Base-by-base conservation (phyloP, 2,797 vertebrate genomes). In the Tenualosa thibaudeaui region DNA sequence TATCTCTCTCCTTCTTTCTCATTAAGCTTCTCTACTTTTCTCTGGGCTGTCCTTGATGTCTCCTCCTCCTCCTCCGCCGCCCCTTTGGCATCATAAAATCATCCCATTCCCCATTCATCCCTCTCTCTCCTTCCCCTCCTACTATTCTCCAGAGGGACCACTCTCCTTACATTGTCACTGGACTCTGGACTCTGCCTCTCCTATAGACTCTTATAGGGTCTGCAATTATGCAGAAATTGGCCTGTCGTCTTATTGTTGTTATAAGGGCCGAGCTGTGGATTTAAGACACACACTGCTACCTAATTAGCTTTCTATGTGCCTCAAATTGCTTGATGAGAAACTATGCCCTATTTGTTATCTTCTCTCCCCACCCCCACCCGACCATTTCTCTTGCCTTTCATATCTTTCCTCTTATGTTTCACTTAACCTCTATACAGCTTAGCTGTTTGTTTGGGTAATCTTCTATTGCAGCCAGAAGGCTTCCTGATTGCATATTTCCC, bases 401-500 rank as follows among this genome's bases (percentile, higher is more conserved):
- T 43, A 75, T 75, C 68, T 37, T 43, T 17, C 26, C 68, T 75
- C 26, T 37, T 75, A 75, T 75, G 68, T 75, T 75, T 75, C 68
- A 75, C 68, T 75, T 75, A 75, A 75, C 68, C 68, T 75, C 68
- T 75, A 75, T 75, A 75, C 68, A 75, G 68, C 68, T 75, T 75
- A 75, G 68, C 68, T 75, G 82, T 88, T 43, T 81, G 65, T 78
- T 83, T 86, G 81, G 81, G 58, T 84, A 84, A 87, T 90, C 84
- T 88, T 81, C 78, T 81, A 60, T 85, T 86, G 81, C 62, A 81
- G 60, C 71, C 87, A 85, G 85, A 54, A 87, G 78, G 86, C 83
- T 83, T 81, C 60, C 82, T 82, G 84, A 90, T 88, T 89, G 89
- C 82, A 89, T 85, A 53, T 81, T 62, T 89, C 84, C 85, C 85